These are phyloP conservation scores for Picus viridis DNA, from an alignment of 2,797 vertebrate genomes.

Conservation along the genomic window DNA sequence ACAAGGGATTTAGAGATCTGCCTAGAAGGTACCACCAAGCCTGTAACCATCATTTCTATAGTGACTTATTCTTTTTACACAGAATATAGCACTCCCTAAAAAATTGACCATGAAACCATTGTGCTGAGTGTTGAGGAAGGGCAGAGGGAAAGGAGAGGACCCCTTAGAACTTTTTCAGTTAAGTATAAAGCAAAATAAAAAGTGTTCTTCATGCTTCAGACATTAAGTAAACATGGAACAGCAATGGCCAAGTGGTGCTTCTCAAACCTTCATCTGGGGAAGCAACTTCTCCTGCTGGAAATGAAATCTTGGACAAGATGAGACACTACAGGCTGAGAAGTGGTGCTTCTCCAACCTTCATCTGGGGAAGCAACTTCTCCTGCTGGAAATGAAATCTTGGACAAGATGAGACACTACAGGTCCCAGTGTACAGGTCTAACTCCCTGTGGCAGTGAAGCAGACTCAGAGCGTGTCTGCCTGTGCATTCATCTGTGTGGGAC, in stretches of 20 bases:
- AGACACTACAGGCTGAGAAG: not conserved
- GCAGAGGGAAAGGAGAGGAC: not conserved
- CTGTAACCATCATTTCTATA: not conserved
- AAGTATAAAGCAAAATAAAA: not conserved
- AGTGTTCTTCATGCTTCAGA: not conserved
- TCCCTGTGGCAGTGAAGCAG: not conserved
- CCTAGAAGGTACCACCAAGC: not conserved
- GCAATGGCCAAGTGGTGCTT: not conserved
- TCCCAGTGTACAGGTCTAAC: not conserved
- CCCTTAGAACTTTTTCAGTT: not conserved
- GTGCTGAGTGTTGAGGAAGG: not conserved
- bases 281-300: too few relatives aligned
- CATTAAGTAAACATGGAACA: not conserved
- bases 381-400: too few relatives aligned
- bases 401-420: too few relatives aligned
- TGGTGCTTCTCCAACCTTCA: not conserved
- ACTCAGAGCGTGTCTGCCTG: too few relatives aligned
- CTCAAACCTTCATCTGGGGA: not conserved
- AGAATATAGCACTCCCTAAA: not conserved
- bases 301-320: too few relatives aligned
- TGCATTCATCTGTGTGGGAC: too few relatives aligned
- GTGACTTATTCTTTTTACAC: not conserved
- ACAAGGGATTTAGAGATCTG: not conserved
- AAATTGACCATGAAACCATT: not conserved
- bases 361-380: too few relatives aligned